phyloP scores from a whole-genome alignment of 2,797 vertebrate species.

The Acropternis orthonyx region DNA sequence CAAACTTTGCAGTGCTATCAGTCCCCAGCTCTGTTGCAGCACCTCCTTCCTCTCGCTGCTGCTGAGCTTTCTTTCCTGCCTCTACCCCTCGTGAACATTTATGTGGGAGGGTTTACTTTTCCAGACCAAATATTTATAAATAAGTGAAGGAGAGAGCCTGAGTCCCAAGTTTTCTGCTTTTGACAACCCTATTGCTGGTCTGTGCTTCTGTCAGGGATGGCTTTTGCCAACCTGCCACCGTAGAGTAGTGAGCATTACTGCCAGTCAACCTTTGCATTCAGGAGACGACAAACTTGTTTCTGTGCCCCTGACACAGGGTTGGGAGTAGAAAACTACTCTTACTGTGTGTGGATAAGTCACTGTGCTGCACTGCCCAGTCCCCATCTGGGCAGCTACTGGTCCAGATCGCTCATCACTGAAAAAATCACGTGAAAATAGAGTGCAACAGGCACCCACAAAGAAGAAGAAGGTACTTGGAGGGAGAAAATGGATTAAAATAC shows the following conservation, averaged over 20 bases:
- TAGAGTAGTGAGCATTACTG: neutral
- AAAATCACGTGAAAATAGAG: neutral
- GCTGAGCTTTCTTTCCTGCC: neutral
- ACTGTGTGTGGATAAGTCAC: fast-evolving
- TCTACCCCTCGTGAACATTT: neutral
- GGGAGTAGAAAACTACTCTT: neutral
- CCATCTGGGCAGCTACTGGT: neutral
- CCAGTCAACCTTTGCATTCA: neutral
- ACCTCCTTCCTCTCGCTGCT: neutral
- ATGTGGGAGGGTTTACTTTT: neutral
- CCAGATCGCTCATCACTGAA: neutral
- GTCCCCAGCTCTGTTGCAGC: neutral
- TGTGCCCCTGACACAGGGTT: neutral
- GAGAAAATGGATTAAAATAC: neutral
- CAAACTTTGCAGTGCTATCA: neutral
- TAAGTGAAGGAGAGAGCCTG: neutral
- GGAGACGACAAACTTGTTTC: neutral
- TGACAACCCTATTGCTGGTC: neutral
- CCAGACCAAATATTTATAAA: neutral
- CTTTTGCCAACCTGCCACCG: neutral
- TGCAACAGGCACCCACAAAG: neutral
- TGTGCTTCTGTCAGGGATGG: neutral
- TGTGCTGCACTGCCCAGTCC: neutral
- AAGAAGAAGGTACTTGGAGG: neutral
- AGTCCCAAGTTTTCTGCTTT: neutral